Evolutionary conservation across 2,888 invertebrate genomes (phyloP), one percentile per base, ranked within the genome.

Genomic region (Heliconius ismenius): DNA sequence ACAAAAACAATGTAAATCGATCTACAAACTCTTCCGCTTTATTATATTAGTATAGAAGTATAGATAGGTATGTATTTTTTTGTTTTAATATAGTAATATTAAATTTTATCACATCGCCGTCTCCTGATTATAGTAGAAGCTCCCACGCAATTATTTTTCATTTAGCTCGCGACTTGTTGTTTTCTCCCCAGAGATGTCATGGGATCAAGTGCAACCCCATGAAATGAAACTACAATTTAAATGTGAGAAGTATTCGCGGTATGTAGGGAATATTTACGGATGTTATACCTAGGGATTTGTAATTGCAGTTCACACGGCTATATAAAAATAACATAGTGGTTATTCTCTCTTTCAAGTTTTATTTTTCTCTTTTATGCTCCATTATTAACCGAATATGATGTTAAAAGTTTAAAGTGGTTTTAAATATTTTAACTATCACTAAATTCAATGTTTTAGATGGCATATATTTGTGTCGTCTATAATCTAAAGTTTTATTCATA

Each of bases 91-190:
- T 32, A 32, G 7, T 32, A 32, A 32, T 32, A 32, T 32, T 32
- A 32, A 18, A 28, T 64, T 64, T 73, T 13, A 49, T 73, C 21
- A 39, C 64, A 64, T 64, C 13, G 64, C 21, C 74, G 43, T 67
- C 72, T 73, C 43, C 15, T 28, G 77, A 65, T 28, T 70, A 21
- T 69, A 72, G 75, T 28, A n/a, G 21, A 43, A 74, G 75, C 68
- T 80, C 81, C 79, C 79, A 81, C 84, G 87, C 91, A 91, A 93
- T 94, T 93, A 94, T 93, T 92, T 93, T 93, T 93, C 92, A 93
- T 94, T 93, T 92, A 93, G 89, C 88, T 73, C 80, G 83, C 83
- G 84, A 88, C 88, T 90, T 88, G 87, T 86, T 81, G 87, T 87
- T 82, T 76, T 80, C 84, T 89, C 93, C 88, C 89, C 13, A 18